These are phyloP conservation scores for Nautilus pompilius DNA, from an alignment of 1,140 invertebrate genomes.

Conservation along the genomic window DNA sequence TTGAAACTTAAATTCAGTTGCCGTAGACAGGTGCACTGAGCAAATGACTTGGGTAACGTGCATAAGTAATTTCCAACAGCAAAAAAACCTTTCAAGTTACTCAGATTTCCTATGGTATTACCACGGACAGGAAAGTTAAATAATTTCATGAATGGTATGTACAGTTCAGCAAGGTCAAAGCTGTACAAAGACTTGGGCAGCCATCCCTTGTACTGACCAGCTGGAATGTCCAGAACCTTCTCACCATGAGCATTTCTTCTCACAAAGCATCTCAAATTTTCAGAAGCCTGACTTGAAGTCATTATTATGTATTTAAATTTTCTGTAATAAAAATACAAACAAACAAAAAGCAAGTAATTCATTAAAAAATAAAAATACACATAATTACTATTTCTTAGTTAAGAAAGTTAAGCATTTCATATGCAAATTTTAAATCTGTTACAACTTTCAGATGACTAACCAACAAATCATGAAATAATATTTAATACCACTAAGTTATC, in stretches of 20 bases:
- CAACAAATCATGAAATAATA: too few relatives aligned
- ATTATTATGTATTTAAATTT: not conserved
- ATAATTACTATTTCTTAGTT: not conserved
- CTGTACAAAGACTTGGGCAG: conserved; percentile 38
- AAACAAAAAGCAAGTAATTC: not conserved
- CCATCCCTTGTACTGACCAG: conserved; percentile 47
- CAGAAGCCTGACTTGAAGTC: conserved; percentile 21
- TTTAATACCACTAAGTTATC: too few relatives aligned
- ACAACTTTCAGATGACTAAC: too few relatives aligned
- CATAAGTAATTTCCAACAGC: conserved; percentile 42
- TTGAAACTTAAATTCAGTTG: conserved; percentile 41
- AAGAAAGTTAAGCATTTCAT: not conserved
- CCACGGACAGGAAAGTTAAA: conserved; percentile 45
- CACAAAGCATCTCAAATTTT: conserved; percentile 28
- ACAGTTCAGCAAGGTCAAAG: conserved; percentile 28
- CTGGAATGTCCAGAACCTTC: conserved; percentile 31
- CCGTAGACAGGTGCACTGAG: conserved; percentile 30
- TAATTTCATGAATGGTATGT: conserved; percentile 41
- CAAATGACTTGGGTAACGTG: conserved; percentile 36
- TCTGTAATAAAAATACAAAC: not conserved
- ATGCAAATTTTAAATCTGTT: too few relatives aligned
- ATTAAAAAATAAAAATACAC: not conserved
- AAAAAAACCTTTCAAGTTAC: conserved; percentile 30
- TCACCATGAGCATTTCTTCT: conserved; percentile 18
- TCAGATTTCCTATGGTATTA: conserved; percentile 33